Evolutionary conservation across 1,140 invertebrate species (phyloP).

Genomic region (Nasonia giraulti): DNA sequence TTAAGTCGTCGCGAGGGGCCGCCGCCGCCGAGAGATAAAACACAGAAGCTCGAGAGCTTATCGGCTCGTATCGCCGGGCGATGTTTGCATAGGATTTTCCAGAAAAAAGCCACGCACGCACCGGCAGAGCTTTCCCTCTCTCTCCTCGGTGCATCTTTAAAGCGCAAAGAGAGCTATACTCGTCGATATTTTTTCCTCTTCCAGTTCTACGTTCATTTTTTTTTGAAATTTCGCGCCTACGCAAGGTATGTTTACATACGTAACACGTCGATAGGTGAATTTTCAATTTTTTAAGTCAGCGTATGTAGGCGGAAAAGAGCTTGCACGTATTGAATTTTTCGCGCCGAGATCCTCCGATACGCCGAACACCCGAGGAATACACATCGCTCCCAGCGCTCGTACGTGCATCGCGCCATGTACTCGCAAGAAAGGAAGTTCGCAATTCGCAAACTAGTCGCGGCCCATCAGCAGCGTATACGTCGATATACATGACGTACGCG

Average conservation of each 20-base stretch:
- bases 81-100: slow-evolving; percentile 45
- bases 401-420: background rate
- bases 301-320: no score
- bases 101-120: slow-evolving; percentile 37
- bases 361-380: background rate
- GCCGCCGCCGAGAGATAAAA: slow-evolving; percentile 35
- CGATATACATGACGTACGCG: background rate
- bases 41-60: slow-evolving; percentile 38
- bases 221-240: no score
- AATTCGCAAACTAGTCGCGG: background rate
- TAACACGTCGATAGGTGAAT: no score
- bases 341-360: background rate
- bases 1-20: slow-evolving; percentile 33
- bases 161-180: background rate
- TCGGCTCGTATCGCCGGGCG: slow-evolving; percentile 34
- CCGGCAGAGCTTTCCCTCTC: background rate
- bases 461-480: background rate
- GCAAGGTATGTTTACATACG: no score
- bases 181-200: no score
- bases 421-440: background rate
- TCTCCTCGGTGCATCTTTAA: background rate
- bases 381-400: background rate
- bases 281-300: no score
- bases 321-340: background rate
- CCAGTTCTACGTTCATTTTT: no score